Evolutionary conservation across 2,888 invertebrate species (phyloP).

Genomic region (Drosophila merina): DNA sequence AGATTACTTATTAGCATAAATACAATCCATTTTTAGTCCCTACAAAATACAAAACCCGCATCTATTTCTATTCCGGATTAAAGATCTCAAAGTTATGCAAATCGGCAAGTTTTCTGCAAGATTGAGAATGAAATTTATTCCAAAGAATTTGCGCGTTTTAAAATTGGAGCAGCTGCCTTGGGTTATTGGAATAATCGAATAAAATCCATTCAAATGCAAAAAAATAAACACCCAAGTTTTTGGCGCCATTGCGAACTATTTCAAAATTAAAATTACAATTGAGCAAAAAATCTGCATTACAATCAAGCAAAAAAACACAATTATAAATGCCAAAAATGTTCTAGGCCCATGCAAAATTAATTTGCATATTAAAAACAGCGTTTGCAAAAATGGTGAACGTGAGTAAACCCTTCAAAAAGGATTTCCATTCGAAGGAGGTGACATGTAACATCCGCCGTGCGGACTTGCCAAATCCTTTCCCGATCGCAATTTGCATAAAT

Average conservation of each 20-base stretch:
- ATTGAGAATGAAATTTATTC: slow-evolving; percentile 22
- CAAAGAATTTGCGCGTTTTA: slow-evolving; percentile 49
- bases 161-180: slow-evolving; percentile 63
- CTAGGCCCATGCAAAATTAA: slow-evolving; percentile 47
- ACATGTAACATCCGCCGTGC: slow-evolving; percentile 70
- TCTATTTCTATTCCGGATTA: slow-evolving; percentile 12
- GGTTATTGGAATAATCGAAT: slow-evolving; percentile 43
- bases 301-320: slow-evolving; percentile 73
- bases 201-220: slow-evolving; percentile 74
- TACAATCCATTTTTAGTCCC: slow-evolving; percentile 18
- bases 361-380: slow-evolving; percentile 69
- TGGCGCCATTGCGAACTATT: slow-evolving; percentile 53
- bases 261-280: slow-evolving; percentile 66
- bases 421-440: slow-evolving; percentile 31
- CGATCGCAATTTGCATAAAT: slow-evolving; percentile 76
- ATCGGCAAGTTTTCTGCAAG: slow-evolving; percentile 22
- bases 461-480: slow-evolving; percentile 48
- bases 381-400: slow-evolving; percentile 57
- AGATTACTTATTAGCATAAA: slow-evolving; percentile 23
- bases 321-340: slow-evolving; percentile 66
- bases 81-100: slow-evolving; percentile 42
- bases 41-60: slow-evolving; percentile 46
- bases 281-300: slow-evolving; percentile 80
- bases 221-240: slow-evolving; percentile 58
- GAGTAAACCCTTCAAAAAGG: slow-evolving; percentile 58